Percentiles rank a stretch among this genome's conserved stretches.
Evolutionary conservation across 2,888 invertebrate genomes (phyloP).

Genomic region (Patella ulyssiponensis): DNA sequence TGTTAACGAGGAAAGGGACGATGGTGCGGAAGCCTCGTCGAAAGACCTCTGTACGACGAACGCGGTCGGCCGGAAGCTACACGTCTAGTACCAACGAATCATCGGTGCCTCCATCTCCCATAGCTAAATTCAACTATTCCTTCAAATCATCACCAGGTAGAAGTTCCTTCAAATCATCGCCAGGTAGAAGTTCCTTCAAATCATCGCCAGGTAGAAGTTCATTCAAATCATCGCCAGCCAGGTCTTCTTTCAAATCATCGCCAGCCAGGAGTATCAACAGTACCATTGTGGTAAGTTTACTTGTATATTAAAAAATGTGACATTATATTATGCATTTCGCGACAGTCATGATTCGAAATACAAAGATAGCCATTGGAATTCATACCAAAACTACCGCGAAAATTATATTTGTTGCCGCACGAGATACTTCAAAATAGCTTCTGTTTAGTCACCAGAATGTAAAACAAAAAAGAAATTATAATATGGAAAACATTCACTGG

Average conservation of each 20-base stretch:
- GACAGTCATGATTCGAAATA: no score
- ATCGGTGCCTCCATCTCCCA: constrained; percentile 40
- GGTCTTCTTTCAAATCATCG: background rate
- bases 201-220: background rate
- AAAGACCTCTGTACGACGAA: constrained; percentile 39
- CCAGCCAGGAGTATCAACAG: constrained; percentile 2
- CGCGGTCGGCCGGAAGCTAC: constrained; percentile 35
- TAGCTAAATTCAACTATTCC: constrained; percentile 33
- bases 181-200: background rate
- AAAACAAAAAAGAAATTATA: no score
- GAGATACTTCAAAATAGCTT: no score
- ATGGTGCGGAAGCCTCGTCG: constrained; percentile 37
- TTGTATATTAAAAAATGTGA: no score
- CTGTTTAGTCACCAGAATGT: no score
- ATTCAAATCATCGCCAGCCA: background rate
- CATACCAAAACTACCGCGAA: no score
- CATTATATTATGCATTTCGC: no score
- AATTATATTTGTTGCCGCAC: no score
- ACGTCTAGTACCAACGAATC: constrained; percentile 27
- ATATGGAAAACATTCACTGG: no score
- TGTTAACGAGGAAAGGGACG: constrained; percentile 42
- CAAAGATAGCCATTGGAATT: no score
- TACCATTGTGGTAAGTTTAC: background rate
- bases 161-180: background rate
- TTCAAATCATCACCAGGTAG: no score